Base-by-base conservation (phyloP, 92 coral and sea anemone genomes). In the Actinernus sp. region DNA sequence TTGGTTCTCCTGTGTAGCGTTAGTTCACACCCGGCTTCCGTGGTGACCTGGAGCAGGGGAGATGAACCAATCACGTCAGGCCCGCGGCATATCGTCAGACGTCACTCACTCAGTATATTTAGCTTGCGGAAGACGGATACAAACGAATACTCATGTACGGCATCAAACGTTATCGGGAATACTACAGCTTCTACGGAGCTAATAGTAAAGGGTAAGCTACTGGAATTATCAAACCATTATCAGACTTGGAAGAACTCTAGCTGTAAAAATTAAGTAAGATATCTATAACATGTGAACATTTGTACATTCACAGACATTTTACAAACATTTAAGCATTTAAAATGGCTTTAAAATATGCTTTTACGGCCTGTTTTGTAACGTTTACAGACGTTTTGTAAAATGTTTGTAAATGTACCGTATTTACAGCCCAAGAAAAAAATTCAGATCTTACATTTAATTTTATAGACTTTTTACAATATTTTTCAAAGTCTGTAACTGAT, bases 141-240 rank as follows among this genome's bases (percentile, higher is more conserved):
- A 13, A 55, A 68, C 36, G 86, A 84, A 23, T 74, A 74, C 84
- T 71, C 89, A 19, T 90, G 97, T 33, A 71, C 82, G 1, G 97
- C 97, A 21, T 63, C 61, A 1, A 90, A 81, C 49, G 9, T 17
- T 12, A 71, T 59, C 8, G 97, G 97, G 1, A 56, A 63, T 46
- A 82, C 71, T 24, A 48, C 82, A 3, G 97, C 89, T 10, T 29
- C 81, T 0, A 67, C 97, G 44, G 88, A 74, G 55, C 63, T 90
- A 13, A 21, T 59, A 4, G 82, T 90, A 28, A 64, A 49, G 50
- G 97, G 97, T 90, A 40, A 26, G 76, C 18, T 7, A 58, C 26
- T 26, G 18, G 2, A 13, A 25, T 0, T 26, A 51, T 26, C 4
- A 25, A n/a, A n/a, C n/a, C n/a, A n/a, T n/a, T n/a, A n/a, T n/a